A percentile compares a stretch with the other conserved stretches of the same genome.
phyloP scores from a whole-genome alignment of 2,888 invertebrate species.

The Tortricodes alternella region DNA sequence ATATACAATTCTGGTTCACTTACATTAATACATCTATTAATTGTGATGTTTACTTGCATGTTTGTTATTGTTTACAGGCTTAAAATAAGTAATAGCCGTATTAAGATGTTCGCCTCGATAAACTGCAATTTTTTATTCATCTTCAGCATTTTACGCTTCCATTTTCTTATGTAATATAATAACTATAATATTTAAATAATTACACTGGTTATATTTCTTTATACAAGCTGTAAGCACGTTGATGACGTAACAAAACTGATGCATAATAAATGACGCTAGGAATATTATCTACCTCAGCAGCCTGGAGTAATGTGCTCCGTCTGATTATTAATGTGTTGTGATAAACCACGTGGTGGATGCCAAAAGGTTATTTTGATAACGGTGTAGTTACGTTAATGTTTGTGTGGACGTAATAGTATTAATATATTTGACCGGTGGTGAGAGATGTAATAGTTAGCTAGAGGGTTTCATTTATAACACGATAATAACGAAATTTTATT shows the following conservation, averaged over 20 bases:
- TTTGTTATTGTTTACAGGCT: too few relatives aligned
- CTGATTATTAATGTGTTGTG: slow-evolving; percentile 30
- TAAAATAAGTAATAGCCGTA: too few relatives aligned
- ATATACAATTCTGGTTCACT: too few relatives aligned
- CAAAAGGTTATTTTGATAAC: slow-evolving; percentile 30
- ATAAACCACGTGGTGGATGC: slow-evolving; percentile 25
- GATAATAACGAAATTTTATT: not conserved
- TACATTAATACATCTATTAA: too few relatives aligned
- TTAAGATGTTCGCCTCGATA: too few relatives aligned
- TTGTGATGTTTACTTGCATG: too few relatives aligned
- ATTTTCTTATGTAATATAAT: too few relatives aligned
- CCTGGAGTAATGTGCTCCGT: slow-evolving; percentile 24
- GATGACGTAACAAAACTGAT: slow-evolving; percentile 23
- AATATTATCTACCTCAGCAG: slow-evolving; percentile 27
- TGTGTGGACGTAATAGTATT: slow-evolving; percentile 21
- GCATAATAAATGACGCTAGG: slow-evolving; percentile 16
- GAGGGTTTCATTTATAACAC: not conserved
- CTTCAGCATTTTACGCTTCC: too few relatives aligned
- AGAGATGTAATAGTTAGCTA: not conserved
- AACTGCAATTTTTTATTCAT: too few relatives aligned
- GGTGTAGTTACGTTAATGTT: slow-evolving; percentile 15
- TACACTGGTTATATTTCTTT: slow-evolving; percentile 21
- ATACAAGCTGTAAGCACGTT: not conserved
- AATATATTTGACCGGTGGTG: slow-evolving; percentile 4
- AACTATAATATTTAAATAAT: slow-evolving; percentile 10